Conservation (phyloP, 2,888 invertebrate genomes). For the Plagodis pulveraria region DNA sequence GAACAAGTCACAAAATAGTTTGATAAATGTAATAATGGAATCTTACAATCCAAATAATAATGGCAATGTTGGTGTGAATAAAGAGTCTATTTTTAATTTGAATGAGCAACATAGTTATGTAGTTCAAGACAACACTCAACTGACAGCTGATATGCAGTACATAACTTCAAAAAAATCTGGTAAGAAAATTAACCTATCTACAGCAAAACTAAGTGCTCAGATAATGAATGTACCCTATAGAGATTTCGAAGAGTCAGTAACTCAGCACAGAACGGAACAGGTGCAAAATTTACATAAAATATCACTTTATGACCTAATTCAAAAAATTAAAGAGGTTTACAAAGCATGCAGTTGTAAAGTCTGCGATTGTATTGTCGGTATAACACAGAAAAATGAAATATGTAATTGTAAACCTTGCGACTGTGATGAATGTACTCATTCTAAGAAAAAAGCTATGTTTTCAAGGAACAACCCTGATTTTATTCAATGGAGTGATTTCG, state of each 20-base stretch:
- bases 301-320: slow-evolving; percentile 54
- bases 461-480: not conserved
- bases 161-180: not conserved
- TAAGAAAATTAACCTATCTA: slow-evolving; percentile 28
- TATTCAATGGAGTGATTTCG: slow-evolving; percentile 35
- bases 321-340: slow-evolving; percentile 63
- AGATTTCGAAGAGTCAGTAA: slow-evolving; percentile 43
- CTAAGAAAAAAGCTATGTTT: slow-evolving; percentile 11
- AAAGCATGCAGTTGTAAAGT: slow-evolving; percentile 71
- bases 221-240: slow-evolving; percentile 55
- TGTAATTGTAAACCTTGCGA: slow-evolving; percentile 58
- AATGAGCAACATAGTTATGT: slow-evolving; percentile 4
- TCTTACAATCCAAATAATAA: slow-evolving; percentile 9
- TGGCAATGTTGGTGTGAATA: not conserved
- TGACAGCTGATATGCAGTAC: not conserved
- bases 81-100: not conserved
- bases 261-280: slow-evolving; percentile 5
- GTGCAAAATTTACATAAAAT: slow-evolving; percentile 19
- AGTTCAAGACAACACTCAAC: slow-evolving; percentile 1
- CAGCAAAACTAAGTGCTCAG: slow-evolving; percentile 56
- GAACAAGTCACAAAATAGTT: slow-evolving; percentile 15
- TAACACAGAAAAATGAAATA: slow-evolving; percentile 29
- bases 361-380: slow-evolving; percentile 61
- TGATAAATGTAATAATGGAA: slow-evolving; percentile 19
- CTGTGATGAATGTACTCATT: slow-evolving; percentile 47